Percentiles rank a stretch among this genome's conserved stretches.
These are phyloP conservation scores for Phrynocephalus forsythii DNA, from an alignment of 2,797 vertebrate genomes.

Conservation along the genomic window DNA sequence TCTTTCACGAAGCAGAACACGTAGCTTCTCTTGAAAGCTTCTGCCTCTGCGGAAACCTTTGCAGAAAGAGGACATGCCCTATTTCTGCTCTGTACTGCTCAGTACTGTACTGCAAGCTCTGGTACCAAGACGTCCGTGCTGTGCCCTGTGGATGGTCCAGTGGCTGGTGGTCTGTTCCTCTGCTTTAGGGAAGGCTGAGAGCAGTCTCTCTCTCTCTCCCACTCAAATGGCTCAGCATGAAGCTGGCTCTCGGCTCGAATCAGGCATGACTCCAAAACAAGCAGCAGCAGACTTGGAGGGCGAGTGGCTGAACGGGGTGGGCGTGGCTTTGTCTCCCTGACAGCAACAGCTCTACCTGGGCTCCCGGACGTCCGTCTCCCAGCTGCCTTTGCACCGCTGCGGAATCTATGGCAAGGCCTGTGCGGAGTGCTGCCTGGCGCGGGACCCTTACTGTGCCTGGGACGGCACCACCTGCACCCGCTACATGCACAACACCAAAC, in stretches of 20 bases:
- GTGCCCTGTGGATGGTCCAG: background rate
- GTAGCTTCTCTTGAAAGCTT: background rate
- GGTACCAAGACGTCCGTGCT: too few relatives aligned
- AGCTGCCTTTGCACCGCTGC: conserved; percentile 92
- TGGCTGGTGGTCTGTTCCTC: background rate
- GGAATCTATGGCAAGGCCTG: conserved; percentile 90
- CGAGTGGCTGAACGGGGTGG: background rate
- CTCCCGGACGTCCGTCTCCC: conserved; percentile 85
- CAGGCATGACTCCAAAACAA: background rate
- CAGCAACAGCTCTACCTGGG: conserved; percentile 96
- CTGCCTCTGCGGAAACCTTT: background rate
- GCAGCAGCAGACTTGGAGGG: background rate
- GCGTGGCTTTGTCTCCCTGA: background rate
- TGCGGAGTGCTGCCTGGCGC: conserved; percentile 92
- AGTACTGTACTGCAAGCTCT: too few relatives aligned
- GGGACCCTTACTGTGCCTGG: conserved; percentile 95
- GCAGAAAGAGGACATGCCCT: background rate
- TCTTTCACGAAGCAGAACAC: background rate
- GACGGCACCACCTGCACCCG: conserved; percentile 90
- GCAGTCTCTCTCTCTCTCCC: background rate
- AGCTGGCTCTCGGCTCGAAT: background rate
- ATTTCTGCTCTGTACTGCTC: background rate
- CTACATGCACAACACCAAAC: conserved; percentile 91
- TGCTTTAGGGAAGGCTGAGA: background rate
- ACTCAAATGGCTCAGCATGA: background rate